These are phyloP conservation scores for Narcine bancroftii DNA, from an alignment of 2,113 vertebrate species.

Conservation along the genomic window DNA sequence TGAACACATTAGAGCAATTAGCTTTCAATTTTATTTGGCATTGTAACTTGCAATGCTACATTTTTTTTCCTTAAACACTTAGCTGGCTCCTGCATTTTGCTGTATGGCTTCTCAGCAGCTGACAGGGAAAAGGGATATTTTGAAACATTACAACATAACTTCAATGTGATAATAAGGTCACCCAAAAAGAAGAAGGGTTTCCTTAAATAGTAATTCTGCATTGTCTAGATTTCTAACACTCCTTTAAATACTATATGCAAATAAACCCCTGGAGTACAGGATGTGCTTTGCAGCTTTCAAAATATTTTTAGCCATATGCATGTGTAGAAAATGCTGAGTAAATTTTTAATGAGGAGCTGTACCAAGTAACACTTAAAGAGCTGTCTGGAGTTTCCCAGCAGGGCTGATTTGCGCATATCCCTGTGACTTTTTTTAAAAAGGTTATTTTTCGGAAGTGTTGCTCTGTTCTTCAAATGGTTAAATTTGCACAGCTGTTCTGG, in stretches of 20 bases:
- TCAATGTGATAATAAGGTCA: slow-evolving; percentile 32
- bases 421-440: not conserved
- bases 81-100: not conserved
- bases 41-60: not conserved
- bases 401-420: not conserved
- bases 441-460: not conserved
- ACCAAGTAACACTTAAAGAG: slow-evolving; percentile 32
- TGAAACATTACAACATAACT: slow-evolving; percentile 6
- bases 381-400: slow-evolving; percentile 25
- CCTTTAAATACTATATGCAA: slow-evolving; percentile 29
- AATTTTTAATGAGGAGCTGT: slow-evolving; percentile 30
- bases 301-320: slow-evolving; percentile 36
- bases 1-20: not conserved
- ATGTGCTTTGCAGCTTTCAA: slow-evolving; percentile 35
- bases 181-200: not conserved
- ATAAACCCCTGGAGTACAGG: slow-evolving; percentile 22
- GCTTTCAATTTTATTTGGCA: not conserved
- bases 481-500: slow-evolving; percentile 26
- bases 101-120: slow-evolving; percentile 19
- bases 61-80: not conserved
- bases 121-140: slow-evolving; percentile 18
- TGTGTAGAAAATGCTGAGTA: slow-evolving; percentile 34
- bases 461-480: not conserved
- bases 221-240: slow-evolving; percentile 10
- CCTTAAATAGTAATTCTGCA: slow-evolving; percentile 30